A percentile compares a stretch with the other conserved stretches of the same genome.
phyloP scores from a whole-genome alignment of 2,797 vertebrate genomes.

The Peromyscus aztecus region DNA sequence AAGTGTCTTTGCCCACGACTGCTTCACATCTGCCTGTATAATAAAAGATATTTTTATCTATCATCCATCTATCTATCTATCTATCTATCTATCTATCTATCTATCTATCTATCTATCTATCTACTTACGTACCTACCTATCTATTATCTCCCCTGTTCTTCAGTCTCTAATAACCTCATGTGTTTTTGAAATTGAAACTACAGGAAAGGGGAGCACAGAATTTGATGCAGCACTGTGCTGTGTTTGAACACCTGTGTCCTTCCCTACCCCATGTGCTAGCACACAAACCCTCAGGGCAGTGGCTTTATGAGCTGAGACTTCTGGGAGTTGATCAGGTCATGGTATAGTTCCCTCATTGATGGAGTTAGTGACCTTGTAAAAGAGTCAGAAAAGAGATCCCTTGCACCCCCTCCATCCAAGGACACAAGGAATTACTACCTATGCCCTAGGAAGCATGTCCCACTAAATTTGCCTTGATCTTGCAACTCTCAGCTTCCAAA shows the following conservation, averaged over 20 bases:
- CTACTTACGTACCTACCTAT: not conserved
- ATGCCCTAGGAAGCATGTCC: not conserved
- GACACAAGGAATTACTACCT: not conserved
- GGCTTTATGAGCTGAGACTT: not conserved
- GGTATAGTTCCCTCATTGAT: not conserved
- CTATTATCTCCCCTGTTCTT: not conserved
- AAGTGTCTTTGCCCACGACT: slow-evolving; percentile 41
- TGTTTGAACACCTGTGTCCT: not conserved
- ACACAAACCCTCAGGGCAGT: not conserved
- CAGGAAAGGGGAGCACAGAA: not conserved
- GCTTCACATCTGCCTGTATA: not conserved
- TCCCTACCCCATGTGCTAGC: not conserved
- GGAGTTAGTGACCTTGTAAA: not conserved
- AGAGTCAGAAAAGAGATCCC: too few species aligned
- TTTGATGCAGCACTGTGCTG: not conserved
- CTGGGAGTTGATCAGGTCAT: not conserved
- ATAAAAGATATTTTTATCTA: not conserved
- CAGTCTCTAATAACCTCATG: not conserved
- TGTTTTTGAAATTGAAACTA: not conserved
- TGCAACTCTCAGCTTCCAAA: not conserved
- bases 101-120: too few species aligned
- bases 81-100: too few species aligned
- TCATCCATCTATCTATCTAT: too few species aligned
- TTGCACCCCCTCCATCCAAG: not conserved
- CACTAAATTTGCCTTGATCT: not conserved